Base-by-base conservation (phyloP, 92 coral and sea anemone genomes). In the Epizoanthus rinbou region DNA sequence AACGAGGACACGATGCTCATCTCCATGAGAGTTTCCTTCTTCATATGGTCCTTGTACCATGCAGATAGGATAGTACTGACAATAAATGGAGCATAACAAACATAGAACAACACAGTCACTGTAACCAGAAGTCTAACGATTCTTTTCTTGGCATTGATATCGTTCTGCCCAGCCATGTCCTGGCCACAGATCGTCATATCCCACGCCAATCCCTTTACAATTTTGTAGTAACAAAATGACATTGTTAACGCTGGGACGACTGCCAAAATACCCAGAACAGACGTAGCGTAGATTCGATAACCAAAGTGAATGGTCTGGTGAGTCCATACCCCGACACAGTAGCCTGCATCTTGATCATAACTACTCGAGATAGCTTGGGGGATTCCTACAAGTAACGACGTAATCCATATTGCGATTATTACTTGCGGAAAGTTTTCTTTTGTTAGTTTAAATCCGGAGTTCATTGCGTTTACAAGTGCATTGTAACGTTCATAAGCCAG, bases 401-500 rank as follows among this genome's bases (percentile, higher is more conserved):
- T 10, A 41, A 78, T 45, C 82, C 82, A 78, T n/a, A 63, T 78
- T 62, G 57, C 16, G 8, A 7, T 63, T 39, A 78, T 39, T 21
- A 62, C 82, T 21, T 41, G 41, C n/a, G 25, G 50, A 62, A 78
- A 60, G 22, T 78, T 78, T 78, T 62, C 82, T 14, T 60, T 60
- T 43, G 82, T 78, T 4, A 78, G 71, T 41, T 41, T 37, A 78
- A 39, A 21, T 4, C 58, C 66, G 3, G 82, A 60, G 19, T 60
- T 60, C 82, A 60, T 41, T 22, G 82, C 70, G 41, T 63, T 60
- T 17, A 60, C 69, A 45, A 78, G 71, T 22, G 71, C 82, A 14
- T 63, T 60, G 23, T 78, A 78, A 3, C 82, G 82, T 37, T 78
- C 82, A 35, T 60, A 60, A 6, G 82, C 82, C 58, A 78, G 70